Percentiles rank a stretch among this genome's conserved stretches.
Evolutionary conservation across 2,113 vertebrate genomes (phyloP).

Genomic region (Lipotes vexillifer): DNA sequence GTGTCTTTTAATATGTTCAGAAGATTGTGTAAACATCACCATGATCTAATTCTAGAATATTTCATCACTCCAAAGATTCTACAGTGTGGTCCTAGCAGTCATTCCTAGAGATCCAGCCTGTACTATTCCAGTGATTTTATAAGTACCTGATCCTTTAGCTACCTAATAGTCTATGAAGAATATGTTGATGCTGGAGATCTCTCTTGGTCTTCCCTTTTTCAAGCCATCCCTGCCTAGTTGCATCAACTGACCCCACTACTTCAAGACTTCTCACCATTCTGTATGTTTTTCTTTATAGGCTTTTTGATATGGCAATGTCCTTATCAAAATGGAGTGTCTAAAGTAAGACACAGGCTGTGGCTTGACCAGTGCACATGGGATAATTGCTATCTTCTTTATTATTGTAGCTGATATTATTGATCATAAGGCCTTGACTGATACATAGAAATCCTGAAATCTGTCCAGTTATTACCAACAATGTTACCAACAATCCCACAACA

Average conservation of each 20-base stretch:
- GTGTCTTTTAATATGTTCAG: background rate
- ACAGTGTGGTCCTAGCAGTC: background rate
- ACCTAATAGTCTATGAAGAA: background rate
- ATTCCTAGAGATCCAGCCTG: background rate
- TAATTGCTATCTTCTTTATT: background rate
- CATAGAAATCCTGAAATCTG: background rate
- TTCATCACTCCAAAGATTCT: background rate
- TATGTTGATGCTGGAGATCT: background rate
- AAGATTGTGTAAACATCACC: background rate
- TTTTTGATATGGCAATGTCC: background rate
- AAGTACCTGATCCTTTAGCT: background rate
- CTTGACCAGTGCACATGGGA: background rate
- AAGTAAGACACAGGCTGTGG: background rate
- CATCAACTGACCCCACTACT: background rate
- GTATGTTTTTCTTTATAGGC: background rate
- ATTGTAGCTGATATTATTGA: background rate
- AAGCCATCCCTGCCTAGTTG: background rate
- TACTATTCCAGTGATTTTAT: background rate
- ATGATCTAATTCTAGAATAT: background rate
- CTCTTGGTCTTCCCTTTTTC: background rate
- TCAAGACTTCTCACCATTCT: background rate
- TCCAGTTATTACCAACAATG: background rate
- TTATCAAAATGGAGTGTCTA: background rate
- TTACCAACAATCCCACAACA: background rate
- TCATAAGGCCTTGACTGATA: background rate